Base-by-base conservation (phyloP, 2,888 invertebrate genomes). In the Pasiphila rectangulata region DNA sequence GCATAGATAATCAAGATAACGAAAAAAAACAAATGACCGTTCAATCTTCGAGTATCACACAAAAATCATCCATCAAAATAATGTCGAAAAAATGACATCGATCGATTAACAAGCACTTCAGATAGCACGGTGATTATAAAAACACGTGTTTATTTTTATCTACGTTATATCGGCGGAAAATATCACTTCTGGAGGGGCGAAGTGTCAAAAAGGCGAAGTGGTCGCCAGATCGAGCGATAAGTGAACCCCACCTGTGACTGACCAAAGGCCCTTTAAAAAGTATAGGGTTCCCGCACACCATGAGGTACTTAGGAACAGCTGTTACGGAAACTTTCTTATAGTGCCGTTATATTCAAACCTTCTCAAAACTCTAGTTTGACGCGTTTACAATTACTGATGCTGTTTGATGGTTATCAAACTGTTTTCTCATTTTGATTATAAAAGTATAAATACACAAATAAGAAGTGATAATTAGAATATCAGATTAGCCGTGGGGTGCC, bases 191-290 rank as follows among this genome's bases (percentile, higher is more conserved):
- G 57, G 52, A 57, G 71, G 72, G 67, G 56, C 57, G 58, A 75
- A 75, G 79, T 80, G 83, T 82, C 81, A 79, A 79, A 80, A 80
- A 80, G 69, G 72, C 76, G 74, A 73, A 82, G 76, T 78, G 78
- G 77, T 72, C 77, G 77, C 64, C 61, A 73, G 85, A 84, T 86
- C 69, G 75, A 57, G 59, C 59, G 72, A 80, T 77, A 77, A 72
- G 61, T 51, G 41, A 61, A 68, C 79, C 81, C 78, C 73, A 77
- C 78, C 76, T 74, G 75, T 69, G 70, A 63, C 59, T 51, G 57
- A 46, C 56, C 51, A 32, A 37, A 52, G 60, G 48, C 35, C 48
- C 54, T 52, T 55, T 4, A 12, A 3, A 30, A 32, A 10, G 16
- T 16, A 3, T 19, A 16, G 5, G 32, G 32, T 32, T 32, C 15